Conservation (phyloP, 2,797 vertebrate genomes). For the Phataginus tricuspis region DNA sequence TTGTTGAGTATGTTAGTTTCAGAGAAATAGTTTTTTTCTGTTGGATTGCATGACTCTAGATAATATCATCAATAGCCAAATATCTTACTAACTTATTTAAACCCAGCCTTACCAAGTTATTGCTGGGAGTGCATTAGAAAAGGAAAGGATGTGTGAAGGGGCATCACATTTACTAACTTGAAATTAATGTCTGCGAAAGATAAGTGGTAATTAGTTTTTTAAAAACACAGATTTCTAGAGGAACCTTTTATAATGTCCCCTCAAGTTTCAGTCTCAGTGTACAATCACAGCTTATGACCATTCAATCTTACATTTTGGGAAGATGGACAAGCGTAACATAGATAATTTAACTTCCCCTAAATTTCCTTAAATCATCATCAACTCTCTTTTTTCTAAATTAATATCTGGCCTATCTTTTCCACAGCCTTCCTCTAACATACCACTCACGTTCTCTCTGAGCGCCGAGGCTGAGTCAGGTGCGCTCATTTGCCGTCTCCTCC, state of each 20-base stretch:
- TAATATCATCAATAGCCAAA: not conserved
- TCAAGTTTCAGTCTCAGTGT: not conserved
- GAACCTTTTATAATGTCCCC: not conserved
- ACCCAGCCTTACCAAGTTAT: not conserved
- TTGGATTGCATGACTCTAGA: not conserved
- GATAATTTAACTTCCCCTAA: not conserved
- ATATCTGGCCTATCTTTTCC: not conserved
- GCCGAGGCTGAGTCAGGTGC: fast-evolving
- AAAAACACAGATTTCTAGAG: not conserved
- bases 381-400: not conserved
- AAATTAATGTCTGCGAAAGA: not conserved
- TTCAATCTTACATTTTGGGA: not conserved
- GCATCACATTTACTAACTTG: not conserved
- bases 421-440: not conserved
- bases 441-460: not conserved
- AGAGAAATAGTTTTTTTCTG: not conserved
- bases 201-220: not conserved
- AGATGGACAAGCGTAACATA: not conserved
- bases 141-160: not conserved
- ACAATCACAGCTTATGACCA: not conserved
- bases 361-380: not conserved
- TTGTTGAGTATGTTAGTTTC: not conserved
- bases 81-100: not conserved
- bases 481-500: not conserved
- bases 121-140: not conserved